phyloP scores from a whole-genome alignment of 2,113 vertebrate genomes.

The Cyanoliseus patagonus region DNA sequence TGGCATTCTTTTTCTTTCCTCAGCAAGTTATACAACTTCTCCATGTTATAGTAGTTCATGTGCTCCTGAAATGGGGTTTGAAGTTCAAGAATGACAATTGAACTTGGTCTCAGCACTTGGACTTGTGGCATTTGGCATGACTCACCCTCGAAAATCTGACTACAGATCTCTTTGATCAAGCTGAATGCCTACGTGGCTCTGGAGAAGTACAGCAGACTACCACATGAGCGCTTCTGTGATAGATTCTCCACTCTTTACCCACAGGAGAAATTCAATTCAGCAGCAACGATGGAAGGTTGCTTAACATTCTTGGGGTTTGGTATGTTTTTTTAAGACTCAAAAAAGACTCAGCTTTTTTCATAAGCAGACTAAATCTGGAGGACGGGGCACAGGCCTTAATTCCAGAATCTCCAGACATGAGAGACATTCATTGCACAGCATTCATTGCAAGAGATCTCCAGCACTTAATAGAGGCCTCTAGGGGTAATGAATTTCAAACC shows the following conservation, averaged over 20 bases:
- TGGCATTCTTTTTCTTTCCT: neutral
- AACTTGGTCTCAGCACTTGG: neutral
- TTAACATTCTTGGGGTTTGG: neutral
- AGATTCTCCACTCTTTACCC: neutral
- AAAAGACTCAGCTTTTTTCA: neutral
- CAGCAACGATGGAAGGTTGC: neutral
- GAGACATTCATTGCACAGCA: rapidly evolving
- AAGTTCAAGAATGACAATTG: neutral
- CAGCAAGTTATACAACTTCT: neutral
- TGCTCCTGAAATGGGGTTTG: neutral
- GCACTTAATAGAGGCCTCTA: neutral
- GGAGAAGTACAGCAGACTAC: neutral
- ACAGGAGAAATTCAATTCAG: neutral
- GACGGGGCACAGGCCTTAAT: neutral
- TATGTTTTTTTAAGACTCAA: neutral
- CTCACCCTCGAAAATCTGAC: neutral
- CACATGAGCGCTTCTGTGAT: neutral
- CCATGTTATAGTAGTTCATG: neutral
- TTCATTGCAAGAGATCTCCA: neutral
- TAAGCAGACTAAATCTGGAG: neutral
- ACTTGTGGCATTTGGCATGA: neutral
- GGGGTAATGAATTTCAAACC: neutral
- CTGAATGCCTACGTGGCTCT: neutral
- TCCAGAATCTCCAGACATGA: neutral
- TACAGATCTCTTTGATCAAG: neutral